Percentiles rank a stretch among this genome's conserved stretches.
Conservation (phyloP, 2,888 invertebrate species). For the Adineta ricciae region DNA sequence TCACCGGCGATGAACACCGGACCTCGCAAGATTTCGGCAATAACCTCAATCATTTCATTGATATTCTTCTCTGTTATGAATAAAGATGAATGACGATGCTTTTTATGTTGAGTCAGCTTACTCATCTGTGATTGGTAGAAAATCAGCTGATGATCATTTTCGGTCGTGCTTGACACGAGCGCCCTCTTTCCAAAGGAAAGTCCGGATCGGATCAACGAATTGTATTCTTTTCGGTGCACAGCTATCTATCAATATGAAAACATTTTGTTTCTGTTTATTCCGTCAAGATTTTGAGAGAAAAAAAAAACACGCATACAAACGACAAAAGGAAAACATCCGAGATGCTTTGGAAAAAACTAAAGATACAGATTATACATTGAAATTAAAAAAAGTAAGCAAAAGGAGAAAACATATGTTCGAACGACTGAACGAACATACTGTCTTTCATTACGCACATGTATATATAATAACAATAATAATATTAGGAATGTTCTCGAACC, state of each 20-base stretch:
- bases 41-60: constrained; percentile 61
- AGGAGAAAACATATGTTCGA: not conserved
- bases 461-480: not conserved
- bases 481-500: not conserved
- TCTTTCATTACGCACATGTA: not conserved
- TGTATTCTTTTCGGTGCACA: too few relatives aligned
- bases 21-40: constrained; percentile 71
- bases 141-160: not conserved
- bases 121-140: not conserved
- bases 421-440: not conserved
- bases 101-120: not conserved
- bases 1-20: constrained; percentile 81
- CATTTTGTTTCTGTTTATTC: not conserved
- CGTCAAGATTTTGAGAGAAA: not conserved
- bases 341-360: not conserved
- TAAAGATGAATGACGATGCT: not conserved
- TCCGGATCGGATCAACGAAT: too few relatives aligned
- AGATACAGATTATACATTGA: not conserved
- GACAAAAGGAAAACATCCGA: not conserved
- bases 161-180: not conserved
- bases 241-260: too few relatives aligned
- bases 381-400: not conserved
- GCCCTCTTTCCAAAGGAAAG: not conserved
- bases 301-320: not conserved
- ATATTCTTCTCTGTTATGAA: not conserved